Evolutionary conservation across 2,113 vertebrate genomes (phyloP).

Genomic region (Sterna hirundo): DNA sequence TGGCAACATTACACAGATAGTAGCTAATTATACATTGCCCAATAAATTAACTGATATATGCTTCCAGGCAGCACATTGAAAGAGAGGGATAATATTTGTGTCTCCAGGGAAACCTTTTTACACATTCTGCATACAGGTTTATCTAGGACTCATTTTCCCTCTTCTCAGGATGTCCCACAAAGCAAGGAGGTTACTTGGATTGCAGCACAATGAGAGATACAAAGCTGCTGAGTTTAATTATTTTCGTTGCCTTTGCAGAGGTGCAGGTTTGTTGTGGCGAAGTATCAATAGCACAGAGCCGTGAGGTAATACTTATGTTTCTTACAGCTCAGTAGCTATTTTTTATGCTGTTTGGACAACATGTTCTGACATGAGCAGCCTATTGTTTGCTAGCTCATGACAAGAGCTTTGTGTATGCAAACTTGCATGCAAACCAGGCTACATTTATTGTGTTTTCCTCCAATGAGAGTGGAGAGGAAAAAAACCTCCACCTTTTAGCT

Average conservation of each 20-base stretch:
- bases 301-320: background rate
- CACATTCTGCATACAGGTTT: background rate
- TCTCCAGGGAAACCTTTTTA: background rate
- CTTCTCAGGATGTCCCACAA: background rate
- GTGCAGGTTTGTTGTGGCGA: background rate
- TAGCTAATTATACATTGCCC: background rate
- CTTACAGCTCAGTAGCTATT: background rate
- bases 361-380: conserved; percentile 9
- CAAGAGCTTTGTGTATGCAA: conserved; percentile 59
- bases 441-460: conserved; percentile 21
- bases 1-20: background rate
- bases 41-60: background rate
- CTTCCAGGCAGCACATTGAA: background rate
- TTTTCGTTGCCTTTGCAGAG: background rate
- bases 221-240: background rate
- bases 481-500: background rate
- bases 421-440: conserved; percentile 56
- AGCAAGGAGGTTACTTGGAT: background rate
- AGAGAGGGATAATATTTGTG: background rate
- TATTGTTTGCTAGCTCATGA: conserved; percentile 25
- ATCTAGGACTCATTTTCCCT: background rate
- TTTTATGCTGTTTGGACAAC: background rate
- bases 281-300: background rate
- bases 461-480: background rate
- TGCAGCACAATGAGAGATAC: background rate